Conservation (phyloP, 2,797 vertebrate species). For the Aratinga solstitialis region DNA sequence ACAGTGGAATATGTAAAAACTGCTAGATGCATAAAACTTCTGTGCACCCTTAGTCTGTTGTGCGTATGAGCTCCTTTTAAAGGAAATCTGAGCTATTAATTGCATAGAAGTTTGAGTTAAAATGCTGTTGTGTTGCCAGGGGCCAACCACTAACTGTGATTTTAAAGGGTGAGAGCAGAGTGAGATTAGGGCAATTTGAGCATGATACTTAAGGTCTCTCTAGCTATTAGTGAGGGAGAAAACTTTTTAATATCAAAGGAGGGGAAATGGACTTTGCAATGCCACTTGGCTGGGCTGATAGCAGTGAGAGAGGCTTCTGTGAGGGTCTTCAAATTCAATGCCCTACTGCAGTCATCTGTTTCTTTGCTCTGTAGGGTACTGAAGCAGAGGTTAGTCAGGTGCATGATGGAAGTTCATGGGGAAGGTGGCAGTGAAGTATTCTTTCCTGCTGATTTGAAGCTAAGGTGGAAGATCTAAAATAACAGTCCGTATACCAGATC, state of each 20-base stretch:
- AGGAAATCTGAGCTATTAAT: conserved; percentile 64
- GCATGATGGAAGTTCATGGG: neutral
- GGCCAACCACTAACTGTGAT: conserved; percentile 39
- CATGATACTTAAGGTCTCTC: conserved; percentile 32
- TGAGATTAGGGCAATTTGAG: conserved; percentile 21
- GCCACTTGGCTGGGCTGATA: neutral
- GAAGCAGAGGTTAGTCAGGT: conserved; percentile 43
- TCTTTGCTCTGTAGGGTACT: neutral
- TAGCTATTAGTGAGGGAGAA: conserved; percentile 16
- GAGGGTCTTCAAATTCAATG: neutral
- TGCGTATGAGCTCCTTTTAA: conserved; percentile 54
- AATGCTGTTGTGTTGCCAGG: conserved; percentile 41
- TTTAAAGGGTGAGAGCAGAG: conserved; percentile 64
- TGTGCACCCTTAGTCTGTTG: conserved; percentile 20
- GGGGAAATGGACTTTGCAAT: neutral
- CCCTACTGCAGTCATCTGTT: neutral
- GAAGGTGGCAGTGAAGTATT: neutral
- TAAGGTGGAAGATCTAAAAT: neutral
- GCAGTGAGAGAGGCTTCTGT: neutral
- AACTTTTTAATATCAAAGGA: neutral
- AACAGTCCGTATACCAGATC: neutral
- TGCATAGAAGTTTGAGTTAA: conserved; percentile 56
- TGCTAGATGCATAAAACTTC: conserved; percentile 64
- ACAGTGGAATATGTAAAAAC: conserved; percentile 68
- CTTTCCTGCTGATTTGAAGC: neutral